Base-by-base conservation (phyloP, 2,888 invertebrate genomes). In the Lumbricus terrestris region DNA sequence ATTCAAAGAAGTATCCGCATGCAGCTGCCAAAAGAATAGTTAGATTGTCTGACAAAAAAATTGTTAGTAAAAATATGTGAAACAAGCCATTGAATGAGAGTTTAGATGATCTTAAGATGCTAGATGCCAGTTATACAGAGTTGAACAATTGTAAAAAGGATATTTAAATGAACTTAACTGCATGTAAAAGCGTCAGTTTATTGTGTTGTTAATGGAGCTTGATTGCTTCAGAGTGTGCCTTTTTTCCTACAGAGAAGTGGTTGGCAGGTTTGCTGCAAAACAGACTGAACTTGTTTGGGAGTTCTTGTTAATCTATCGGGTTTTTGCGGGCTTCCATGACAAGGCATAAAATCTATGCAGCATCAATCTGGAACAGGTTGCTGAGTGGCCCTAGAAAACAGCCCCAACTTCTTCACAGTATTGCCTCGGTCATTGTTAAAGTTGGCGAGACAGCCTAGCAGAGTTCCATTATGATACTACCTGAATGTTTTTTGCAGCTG, bases 341-440 rank as follows among this genome's bases (percentile, higher is more conserved):
- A 69, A 69, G 69, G 69, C 69, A 69, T 69, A n/a, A 69, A 69
- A 69, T 69, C 69, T 69, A 69, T 69, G 69, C 69, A n/a, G 69
- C 69, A 69, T 69, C 69, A 69, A n/a, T 69, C n/a, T 69, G n/a
- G 69, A 69, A 69, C n/a, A 69, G 69, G 69, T 69, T 23, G 20
- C 20, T 15, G 18, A 47, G 47, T 47, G 23, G 47, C 47, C 20
- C 15, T 47, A 47, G 47, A 16, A 20, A 23, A 20, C 3, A 20
- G 20, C 20, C 47, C 20, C 47, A 1, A 20, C 18, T 47, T 47
- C 13, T 69, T 69, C n/a, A n/a, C n/a, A 6, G 29, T 69, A 69
- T 29, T n/a, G 8, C n/a, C 29, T 69, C 11, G n/a, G 69, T 69
- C 8, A 29, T 13, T 69, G 29, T 69, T 69, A 29, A n/a, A n/a